Percentiles rank a stretch among this genome's conserved stretches.
Conservation (phyloP, 2,113 vertebrate genomes). For the Cathartes aura region DNA sequence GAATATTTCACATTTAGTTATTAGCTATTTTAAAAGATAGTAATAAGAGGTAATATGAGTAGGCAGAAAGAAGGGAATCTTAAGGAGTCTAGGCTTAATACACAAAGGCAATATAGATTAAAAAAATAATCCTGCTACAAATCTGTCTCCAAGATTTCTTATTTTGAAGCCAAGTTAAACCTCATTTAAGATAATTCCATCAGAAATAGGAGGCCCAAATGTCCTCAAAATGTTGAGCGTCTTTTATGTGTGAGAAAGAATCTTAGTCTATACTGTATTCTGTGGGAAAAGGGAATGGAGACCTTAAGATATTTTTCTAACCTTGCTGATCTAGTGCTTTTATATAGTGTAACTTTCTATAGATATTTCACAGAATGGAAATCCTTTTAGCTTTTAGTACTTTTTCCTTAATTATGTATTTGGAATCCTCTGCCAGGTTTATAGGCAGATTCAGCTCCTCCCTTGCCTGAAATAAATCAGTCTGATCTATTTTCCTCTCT, state of each 20-base stretch:
- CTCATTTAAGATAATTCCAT: neutral
- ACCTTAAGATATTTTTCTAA: neutral
- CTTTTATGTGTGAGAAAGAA: neutral
- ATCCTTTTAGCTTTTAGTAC: neutral
- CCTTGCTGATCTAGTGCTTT: neutral
- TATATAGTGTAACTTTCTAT: neutral
- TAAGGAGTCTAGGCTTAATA: neutral
- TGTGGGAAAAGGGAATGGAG: neutral
- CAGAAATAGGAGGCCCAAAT: neutral
- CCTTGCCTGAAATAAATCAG: slow-evolving; percentile 19
- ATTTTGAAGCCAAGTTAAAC: slow-evolving; percentile 21
- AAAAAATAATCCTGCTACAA: neutral
- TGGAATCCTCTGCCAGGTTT: neutral
- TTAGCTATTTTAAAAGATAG: neutral
- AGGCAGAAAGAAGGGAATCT: neutral
- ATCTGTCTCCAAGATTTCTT: neutral
- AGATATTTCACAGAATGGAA: slow-evolving; percentile 2
- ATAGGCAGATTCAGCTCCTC: neutral
- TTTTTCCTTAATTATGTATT: neutral
- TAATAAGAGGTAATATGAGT: neutral
- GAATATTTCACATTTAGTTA: neutral
- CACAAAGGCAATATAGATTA: neutral
- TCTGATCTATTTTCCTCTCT: slow-evolving; percentile 20
- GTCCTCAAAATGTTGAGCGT: neutral
- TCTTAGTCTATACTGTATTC: neutral